Evolutionary conservation across 2,113 vertebrate genomes (phyloP), one percentile per base, ranked within the genome.

Genomic region (Prunella fulvescens): DNA sequence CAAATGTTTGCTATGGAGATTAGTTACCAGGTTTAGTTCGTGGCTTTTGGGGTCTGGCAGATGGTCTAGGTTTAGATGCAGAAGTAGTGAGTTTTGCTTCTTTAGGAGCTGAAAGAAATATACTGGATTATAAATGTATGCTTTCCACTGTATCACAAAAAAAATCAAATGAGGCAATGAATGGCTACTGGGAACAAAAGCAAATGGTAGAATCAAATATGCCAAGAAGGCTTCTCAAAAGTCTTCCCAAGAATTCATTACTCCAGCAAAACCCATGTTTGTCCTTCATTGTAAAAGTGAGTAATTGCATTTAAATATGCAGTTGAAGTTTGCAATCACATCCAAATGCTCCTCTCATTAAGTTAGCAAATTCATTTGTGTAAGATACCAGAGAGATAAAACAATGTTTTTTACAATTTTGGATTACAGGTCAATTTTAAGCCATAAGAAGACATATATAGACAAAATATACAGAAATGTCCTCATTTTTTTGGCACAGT

Each of bases 51-150:
- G 93, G 78, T 85, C 86, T 96, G 91, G 24, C 8, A 67, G 94
- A 42, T 88, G 86, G 86, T 97, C 97, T 98, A 92, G 91, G 69
- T 96, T 98, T 98, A 95, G 97, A 44, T 85, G 97, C 70, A 91
- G 98, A 93, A 92, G 95, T 92, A 94, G 80, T 57, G 85, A 93
- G 86, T 42, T 97, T 97, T 87, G 93, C 97, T 95, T 97, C 94
- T 78, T 91, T 94, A 53, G 97, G 94, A 98, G 97, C 97, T 98
- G 97, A 94, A 98, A 98, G 58, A 98, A 96, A 97, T 87, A 97
- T 65, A 96, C 80, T 91, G 54, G 57, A 85, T 90, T 95, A 74
- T 71, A 94, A 35, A 19, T 26, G 33, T 95, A 89, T 88, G n/a
- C 24, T 90, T 94, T 82, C 76, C 80, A 76, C 31, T 50, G 19